Conservation (phyloP, 2,113 vertebrate genomes). For the cattle (Bos taurus) region DNA sequence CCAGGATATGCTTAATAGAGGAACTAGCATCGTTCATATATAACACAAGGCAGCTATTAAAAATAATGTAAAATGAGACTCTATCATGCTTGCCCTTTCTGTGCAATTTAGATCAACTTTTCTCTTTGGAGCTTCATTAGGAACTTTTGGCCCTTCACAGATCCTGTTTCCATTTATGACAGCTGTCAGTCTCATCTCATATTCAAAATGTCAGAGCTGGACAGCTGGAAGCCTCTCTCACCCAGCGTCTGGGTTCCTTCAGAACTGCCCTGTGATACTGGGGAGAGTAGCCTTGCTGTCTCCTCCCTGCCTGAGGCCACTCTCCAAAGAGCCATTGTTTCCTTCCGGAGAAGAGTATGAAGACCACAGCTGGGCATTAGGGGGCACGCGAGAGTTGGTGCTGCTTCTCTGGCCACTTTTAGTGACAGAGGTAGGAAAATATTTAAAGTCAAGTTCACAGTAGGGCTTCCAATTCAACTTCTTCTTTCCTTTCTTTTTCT, state of each 20-base stretch:
- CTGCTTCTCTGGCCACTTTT: background rate
- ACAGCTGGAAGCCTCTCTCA: background rate
- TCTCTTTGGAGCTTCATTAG: slow-evolving; percentile 27
- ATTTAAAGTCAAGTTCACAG: background rate
- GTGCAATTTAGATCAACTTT: background rate
- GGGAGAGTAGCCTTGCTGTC: background rate
- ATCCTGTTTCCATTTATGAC: slow-evolving; percentile 5
- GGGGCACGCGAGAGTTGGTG: accelerated
- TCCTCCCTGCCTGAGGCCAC: background rate
- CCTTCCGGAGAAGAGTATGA: background rate
- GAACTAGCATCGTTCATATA: background rate
- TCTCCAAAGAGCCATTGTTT: background rate
- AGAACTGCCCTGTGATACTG: background rate
- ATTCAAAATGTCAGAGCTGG: background rate
- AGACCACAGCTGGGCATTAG: background rate
- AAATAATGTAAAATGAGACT: background rate
- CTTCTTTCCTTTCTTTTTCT: background rate
- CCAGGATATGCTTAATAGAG: background rate
- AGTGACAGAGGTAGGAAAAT: background rate
- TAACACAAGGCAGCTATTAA: background rate
- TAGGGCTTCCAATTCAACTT: background rate
- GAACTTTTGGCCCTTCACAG: background rate
- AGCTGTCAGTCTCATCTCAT: background rate
- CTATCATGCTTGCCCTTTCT: background rate
- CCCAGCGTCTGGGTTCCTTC: background rate